These are phyloP conservation scores for Eilema caniola DNA, from an alignment of 2,888 invertebrate genomes.

Conservation along the genomic window DNA sequence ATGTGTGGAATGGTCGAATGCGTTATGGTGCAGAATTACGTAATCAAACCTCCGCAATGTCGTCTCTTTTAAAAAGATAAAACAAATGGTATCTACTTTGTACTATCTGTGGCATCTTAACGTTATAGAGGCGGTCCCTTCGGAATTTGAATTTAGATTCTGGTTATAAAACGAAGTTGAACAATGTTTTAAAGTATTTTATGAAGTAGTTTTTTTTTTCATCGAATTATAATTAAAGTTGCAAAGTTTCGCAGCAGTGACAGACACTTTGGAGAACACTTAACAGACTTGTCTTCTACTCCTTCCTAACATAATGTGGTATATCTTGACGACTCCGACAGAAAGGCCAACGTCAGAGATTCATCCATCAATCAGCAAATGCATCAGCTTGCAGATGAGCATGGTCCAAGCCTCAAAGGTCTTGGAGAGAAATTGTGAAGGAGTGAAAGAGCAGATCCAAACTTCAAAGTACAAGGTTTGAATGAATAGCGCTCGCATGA, in stretches of 20 bases:
- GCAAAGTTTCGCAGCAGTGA: no score
- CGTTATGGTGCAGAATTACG: not conserved
- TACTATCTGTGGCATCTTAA: not conserved
- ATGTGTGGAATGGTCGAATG: not conserved
- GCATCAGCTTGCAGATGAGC: not conserved
- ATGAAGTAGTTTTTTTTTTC: not conserved
- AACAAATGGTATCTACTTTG: conserved; percentile 1
- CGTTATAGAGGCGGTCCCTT: not conserved
- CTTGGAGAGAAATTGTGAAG: not conserved
- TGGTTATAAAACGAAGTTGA: not conserved
- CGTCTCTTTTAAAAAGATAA: not conserved
- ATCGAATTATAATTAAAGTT: not conserved
- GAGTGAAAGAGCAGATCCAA: not conserved
- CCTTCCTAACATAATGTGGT: not conserved
- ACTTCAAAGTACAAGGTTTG: not conserved
- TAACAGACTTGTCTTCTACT: not conserved
- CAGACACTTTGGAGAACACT: not conserved
- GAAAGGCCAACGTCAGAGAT: not conserved
- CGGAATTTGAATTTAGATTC: not conserved
- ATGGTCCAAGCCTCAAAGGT: not conserved
- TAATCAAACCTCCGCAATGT: not conserved
- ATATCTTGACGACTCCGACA: not conserved
- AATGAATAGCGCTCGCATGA: not conserved
- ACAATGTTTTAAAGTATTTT: not conserved
- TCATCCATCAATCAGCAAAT: not conserved